Base-by-base conservation (phyloP, 2,888 invertebrate genomes). In the Chesias legatella region DNA sequence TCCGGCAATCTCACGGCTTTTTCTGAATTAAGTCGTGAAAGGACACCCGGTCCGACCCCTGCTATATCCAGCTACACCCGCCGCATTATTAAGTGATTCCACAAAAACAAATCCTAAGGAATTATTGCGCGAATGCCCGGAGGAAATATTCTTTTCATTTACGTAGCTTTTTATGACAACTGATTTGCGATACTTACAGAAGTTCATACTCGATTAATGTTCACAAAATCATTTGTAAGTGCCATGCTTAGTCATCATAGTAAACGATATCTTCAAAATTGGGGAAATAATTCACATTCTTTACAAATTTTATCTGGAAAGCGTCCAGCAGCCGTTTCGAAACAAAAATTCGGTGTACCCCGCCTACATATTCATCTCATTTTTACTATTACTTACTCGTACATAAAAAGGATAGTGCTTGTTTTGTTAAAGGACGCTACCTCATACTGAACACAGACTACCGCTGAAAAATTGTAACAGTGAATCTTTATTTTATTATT, bases 11-110 rank as follows among this genome's bases (percentile, higher is more conserved):
- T 78, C 72, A 73, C 73, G 73, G 73, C n/a, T 79, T 80, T 80
- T 81, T 76, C 74, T 58, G 73, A 76, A 83, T 83, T 78, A 83
- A 83, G 80, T 65, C 61, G 73, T 79, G 73, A 73, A 77, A 67
- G 74, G 80, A 76, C 73, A 70, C 60, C 67, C 68, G 63, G 66
- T 67, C 76, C 70, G 58, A 60, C 65, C 66, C 61, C 62, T 48
- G 56, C 52, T 66, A n/a, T 70, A 74, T 74, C 75, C 73, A 67
- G 73, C 67, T 67, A 67, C 62, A 63, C 56, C 54, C 60, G 53
- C 50, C 63, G 67, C 66, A 70, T 79, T 83, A 81, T 80, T 79
- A 82, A 82, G 76, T 76, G 70, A 76, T 79, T 77, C 67, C 63
- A 48, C 60, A 53, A 61, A 78, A 76, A 79, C 73, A 80, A 79